These are phyloP conservation scores for Idaea aversata DNA, from an alignment of 2,888 invertebrate genomes.

Conservation along the genomic window DNA sequence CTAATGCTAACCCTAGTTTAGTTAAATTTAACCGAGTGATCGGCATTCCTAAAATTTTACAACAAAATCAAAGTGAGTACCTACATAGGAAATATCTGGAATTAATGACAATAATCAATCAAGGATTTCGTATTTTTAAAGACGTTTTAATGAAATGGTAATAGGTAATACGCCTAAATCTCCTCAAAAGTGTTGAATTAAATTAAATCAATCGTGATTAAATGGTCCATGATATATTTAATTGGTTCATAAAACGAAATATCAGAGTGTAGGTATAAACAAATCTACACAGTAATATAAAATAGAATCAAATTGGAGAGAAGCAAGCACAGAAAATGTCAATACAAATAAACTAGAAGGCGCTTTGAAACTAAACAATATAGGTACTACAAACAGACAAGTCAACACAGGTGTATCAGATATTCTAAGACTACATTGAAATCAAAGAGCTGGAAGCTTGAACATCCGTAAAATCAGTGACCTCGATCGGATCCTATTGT, in stretches of 20 bases:
- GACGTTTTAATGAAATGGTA: too few relatives aligned
- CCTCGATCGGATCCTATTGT: slow-evolving; percentile 36
- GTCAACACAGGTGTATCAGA: not conserved
- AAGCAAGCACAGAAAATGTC: not conserved
- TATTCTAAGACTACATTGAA: not conserved
- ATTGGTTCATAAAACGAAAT: not conserved
- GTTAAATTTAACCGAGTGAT: too few relatives aligned
- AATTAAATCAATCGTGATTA: not conserved
- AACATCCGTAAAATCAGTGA: slow-evolving; percentile 23
- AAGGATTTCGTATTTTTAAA: too few relatives aligned
- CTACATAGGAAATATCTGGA: too few relatives aligned
- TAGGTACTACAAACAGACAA: not conserved
- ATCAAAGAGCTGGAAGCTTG: slow-evolving; percentile 5
- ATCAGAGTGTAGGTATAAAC: not conserved
- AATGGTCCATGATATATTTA: not conserved
- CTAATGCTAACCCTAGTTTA: too few relatives aligned
- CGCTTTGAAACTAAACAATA: not conserved
- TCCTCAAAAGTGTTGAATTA: too few relatives aligned
- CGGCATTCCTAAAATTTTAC: too few relatives aligned
- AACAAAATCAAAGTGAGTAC: too few relatives aligned
- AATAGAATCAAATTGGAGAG: not conserved
- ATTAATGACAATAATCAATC: too few relatives aligned
- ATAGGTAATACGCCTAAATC: too few relatives aligned
- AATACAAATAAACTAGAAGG: not conserved
- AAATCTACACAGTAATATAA: not conserved